A percentile compares a stretch with the other conserved stretches of the same genome.
These are phyloP conservation scores for Dunckerocampus dactyliophorus DNA, from an alignment of 2,113 vertebrate genomes.

Conservation along the genomic window DNA sequence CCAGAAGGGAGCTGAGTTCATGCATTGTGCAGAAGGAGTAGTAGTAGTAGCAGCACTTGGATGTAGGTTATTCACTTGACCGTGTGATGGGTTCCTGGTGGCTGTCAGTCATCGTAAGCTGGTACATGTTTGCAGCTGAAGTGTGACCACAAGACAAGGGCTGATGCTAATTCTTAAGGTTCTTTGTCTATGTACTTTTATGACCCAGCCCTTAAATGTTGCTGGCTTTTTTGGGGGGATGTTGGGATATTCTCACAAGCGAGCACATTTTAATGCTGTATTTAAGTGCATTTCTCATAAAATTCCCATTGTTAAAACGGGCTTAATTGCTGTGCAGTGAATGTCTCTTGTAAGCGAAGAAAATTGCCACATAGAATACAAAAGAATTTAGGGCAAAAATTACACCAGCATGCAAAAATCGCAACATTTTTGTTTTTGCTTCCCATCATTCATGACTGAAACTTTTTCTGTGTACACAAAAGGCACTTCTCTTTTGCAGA, in stretches of 20 bases:
- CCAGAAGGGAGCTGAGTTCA: not conserved
- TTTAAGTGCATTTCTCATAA: constrained; percentile 1
- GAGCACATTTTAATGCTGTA: constrained; percentile 4
- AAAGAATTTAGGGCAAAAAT: not conserved
- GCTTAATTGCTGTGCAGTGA: constrained; percentile 1
- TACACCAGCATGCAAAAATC: not conserved
- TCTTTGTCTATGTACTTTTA: constrained; percentile 15
- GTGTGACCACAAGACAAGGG: constrained; percentile 11
- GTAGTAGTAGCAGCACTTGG: not conserved
- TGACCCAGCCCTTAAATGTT: constrained; percentile 30
- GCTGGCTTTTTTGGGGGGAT: constrained; percentile 10
- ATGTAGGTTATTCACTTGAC: not conserved
- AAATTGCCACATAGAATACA: not conserved
- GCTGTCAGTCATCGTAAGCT: constrained; percentile 35
- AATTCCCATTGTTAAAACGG: constrained; percentile 9
- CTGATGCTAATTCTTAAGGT: constrained; percentile 9
- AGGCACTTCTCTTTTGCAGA: no score
- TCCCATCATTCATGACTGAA: no score
- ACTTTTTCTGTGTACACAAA: no score
- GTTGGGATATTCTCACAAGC: constrained; percentile 2
- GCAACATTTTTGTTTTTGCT: no score
- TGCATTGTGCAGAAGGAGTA: not conserved
- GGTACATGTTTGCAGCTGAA: constrained; percentile 14
- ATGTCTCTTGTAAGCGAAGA: not conserved
- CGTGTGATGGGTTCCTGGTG: constrained; percentile 7